A percentile compares a stretch with the other conserved stretches of the same genome.
Conservation (phyloP, 1,140 invertebrate species). For the Leptinotarsa undecemlineata region DNA sequence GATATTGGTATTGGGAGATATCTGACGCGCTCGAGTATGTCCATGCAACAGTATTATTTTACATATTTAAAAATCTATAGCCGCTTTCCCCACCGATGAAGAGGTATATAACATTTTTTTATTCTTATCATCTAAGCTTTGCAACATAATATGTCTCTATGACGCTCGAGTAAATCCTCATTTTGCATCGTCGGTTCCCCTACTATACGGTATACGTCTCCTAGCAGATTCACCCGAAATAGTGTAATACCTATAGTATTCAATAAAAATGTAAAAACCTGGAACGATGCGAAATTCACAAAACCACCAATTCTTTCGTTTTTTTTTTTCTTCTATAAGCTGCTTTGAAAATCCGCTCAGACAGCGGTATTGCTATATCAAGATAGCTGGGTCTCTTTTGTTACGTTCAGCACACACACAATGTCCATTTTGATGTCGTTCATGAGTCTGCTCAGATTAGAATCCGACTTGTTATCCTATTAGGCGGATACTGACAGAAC, state of each 20-base stretch:
- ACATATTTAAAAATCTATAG: too few relatives aligned
- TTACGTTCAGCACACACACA: not conserved
- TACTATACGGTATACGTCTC: too few relatives aligned
- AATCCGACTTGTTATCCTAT: constrained; percentile 6
- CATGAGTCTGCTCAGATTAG: not conserved
- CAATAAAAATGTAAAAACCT: not conserved
- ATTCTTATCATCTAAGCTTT: too few relatives aligned
- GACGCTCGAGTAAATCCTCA: too few relatives aligned
- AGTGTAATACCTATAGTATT: not conserved
- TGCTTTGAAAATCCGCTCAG: not conserved
- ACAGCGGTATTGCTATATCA: not conserved
- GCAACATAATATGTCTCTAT: too few relatives aligned
- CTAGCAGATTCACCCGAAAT: too few relatives aligned
- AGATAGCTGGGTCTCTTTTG: not conserved
- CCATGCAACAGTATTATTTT: too few relatives aligned
- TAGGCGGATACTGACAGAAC: not conserved
- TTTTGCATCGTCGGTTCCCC: too few relatives aligned
- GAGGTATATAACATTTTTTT: too few relatives aligned
- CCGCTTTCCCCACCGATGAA: too few relatives aligned
- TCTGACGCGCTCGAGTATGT: too few relatives aligned
- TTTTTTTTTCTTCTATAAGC: not conserved
- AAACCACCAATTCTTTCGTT: not conserved
- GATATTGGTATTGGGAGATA: too few relatives aligned
- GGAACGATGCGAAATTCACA: not conserved
- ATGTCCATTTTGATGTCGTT: constrained; percentile 8